Conservation (phyloP, 2,888 invertebrate species). For the Nipponacmea schrenckii region DNA sequence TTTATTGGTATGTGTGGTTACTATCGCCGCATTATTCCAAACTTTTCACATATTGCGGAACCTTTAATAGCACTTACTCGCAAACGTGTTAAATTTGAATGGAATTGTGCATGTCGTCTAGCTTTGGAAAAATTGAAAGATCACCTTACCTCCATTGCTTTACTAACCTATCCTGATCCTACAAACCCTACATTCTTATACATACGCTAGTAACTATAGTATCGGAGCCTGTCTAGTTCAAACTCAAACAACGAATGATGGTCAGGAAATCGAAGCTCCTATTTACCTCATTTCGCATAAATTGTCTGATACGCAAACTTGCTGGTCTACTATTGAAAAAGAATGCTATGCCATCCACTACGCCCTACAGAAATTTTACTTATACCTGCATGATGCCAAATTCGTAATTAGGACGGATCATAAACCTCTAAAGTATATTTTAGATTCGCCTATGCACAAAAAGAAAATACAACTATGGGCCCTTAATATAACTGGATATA, state of each 20-base stretch:
- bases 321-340: conserved; percentile 16
- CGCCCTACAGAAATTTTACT: conserved; percentile 22
- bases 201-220: neutral
- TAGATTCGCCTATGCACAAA: conserved; percentile 28
- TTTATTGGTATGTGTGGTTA: conserved; percentile 14
- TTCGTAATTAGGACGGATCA: conserved; percentile 26
- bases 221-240: conserved; percentile 11
- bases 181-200: conserved; percentile 18
- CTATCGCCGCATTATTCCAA: neutral
- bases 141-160: conserved; percentile 15
- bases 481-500: conserved; percentile 26
- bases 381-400: conserved; percentile 20
- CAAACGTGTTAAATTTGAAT: conserved; percentile 3
- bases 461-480: conserved; percentile 32
- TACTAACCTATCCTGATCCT: conserved; percentile 13
- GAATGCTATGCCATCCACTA: conserved; percentile 18
- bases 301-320: conserved; percentile 1
- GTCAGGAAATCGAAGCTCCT: neutral
- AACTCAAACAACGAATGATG: neutral
- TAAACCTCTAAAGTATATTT: conserved; percentile 23
- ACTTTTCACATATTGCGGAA: conserved; percentile 10
- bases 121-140: conserved; percentile 14
- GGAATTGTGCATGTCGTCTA: neutral
- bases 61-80: conserved; percentile 11
- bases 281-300: conserved; percentile 8